Percentiles rank a stretch among this genome's conserved stretches.
Conservation (phyloP, 2,113 vertebrate genomes). For the Festucalex cinctus region DNA sequence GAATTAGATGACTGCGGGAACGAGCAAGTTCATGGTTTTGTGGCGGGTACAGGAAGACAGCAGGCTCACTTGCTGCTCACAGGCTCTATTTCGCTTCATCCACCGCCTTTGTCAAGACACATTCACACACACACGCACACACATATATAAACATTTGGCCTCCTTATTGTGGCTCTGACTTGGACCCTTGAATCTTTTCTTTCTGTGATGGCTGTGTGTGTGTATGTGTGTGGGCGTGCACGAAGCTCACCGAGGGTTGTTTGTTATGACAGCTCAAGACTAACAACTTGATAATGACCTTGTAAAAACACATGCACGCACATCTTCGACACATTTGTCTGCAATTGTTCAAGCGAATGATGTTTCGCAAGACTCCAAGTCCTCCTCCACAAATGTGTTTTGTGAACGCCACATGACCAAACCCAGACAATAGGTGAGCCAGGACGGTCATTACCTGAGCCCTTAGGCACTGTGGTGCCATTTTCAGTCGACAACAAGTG, state of each 20-base stretch:
- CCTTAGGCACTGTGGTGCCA: no score
- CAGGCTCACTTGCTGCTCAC: neutral
- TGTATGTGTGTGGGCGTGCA: neutral
- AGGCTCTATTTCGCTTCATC: neutral
- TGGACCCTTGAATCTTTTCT: no score
- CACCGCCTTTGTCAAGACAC: neutral
- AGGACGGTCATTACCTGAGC: no score
- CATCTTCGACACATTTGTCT: neutral
- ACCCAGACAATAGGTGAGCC: no score
- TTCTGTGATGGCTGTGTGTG: no score
- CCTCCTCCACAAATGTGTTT: neutral
- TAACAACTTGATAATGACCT: neutral
- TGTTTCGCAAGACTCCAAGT: neutral
- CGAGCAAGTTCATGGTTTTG: neutral
- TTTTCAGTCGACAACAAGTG: no score
- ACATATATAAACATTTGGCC: neutral
- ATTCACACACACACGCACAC: neutral
- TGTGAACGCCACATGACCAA: no score
- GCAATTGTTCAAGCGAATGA: neutral
- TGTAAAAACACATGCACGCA: neutral
- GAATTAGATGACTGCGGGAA: neutral
- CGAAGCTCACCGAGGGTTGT: neutral
- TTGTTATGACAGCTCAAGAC: neutral
- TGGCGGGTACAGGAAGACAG: neutral
- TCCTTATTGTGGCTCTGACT: neutral